Evolutionary conservation across 1,140 invertebrate species (phyloP).

Genomic region (Halyomorpha halys): DNA sequence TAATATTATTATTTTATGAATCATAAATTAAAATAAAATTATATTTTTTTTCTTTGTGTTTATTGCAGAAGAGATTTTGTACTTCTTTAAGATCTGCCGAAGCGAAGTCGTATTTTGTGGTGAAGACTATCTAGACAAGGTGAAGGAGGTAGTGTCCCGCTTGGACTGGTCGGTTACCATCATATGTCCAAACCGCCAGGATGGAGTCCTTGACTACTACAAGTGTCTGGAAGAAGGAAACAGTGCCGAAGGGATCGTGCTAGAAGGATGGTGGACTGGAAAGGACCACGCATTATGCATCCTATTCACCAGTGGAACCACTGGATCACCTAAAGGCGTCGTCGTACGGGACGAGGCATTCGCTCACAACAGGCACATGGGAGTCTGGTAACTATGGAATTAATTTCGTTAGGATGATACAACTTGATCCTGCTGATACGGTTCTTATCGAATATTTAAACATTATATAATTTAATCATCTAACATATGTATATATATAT

Average conservation of each 20-base stretch:
- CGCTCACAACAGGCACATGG: not conserved
- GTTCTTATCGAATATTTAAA: too few species aligned
- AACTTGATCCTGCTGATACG: too few species aligned
- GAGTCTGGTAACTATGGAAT: too few species aligned
- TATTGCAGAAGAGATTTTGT: not conserved
- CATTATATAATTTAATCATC: too few species aligned
- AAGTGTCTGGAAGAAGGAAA: not conserved
- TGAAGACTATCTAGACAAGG: not conserved
- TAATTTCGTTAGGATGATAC: too few species aligned
- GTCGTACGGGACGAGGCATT: conserved; percentile 10
- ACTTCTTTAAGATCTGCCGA: not conserved
- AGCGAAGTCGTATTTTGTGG: not conserved
- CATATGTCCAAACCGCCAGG: not conserved
- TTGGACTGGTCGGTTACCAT: not conserved
- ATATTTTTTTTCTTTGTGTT: not conserved
- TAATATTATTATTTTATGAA: too few species aligned
- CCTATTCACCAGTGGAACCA: conserved; percentile 33
- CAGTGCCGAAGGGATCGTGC: not conserved
- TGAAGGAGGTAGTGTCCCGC: not conserved
- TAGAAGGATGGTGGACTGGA: not conserved
- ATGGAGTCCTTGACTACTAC: not conserved
- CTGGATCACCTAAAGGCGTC: conserved; percentile 35
- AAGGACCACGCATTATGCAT: not conserved
- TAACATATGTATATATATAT: too few species aligned
- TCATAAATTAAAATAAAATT: too few species aligned